Percentiles rank a stretch among this genome's conserved stretches.
These are phyloP conservation scores for Pteropus rufus DNA, from an alignment of 2,797 vertebrate genomes.

Conservation along the genomic window DNA sequence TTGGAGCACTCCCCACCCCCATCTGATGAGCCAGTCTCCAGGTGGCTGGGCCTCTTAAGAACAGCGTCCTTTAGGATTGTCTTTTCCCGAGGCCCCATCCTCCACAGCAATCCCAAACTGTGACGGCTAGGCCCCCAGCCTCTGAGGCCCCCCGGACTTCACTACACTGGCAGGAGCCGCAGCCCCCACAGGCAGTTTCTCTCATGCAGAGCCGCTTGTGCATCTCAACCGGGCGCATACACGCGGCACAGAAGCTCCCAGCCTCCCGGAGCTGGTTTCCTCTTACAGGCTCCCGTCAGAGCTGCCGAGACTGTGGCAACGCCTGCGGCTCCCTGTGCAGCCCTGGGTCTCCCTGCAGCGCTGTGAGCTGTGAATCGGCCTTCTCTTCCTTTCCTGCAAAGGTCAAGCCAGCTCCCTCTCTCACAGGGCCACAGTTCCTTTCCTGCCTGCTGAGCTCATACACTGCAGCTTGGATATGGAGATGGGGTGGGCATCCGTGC, in stretches of 20 bases:
- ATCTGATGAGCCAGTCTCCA: not conserved
- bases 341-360: conserved; percentile 56
- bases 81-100: conserved; percentile 49
- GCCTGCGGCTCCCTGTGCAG: conserved; percentile 62
- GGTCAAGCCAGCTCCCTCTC: conserved; percentile 64
- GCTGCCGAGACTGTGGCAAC: not conserved
- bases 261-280: conserved; percentile 74
- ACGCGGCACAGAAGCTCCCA: not conserved
- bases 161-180: not conserved
- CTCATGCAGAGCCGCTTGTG: not conserved
- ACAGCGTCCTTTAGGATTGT: conserved; percentile 10
- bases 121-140: not conserved
- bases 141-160: not conserved
- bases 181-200: not conserved
- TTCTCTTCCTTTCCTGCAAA: conserved; percentile 64
- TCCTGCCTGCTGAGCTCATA: not conserved
- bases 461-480: not conserved
- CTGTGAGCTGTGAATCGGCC: conserved; percentile 72
- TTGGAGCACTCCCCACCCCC: not conserved
- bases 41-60: conserved; percentile 48
- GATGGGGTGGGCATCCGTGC: not conserved
- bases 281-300: conserved; percentile 71
- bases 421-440: conserved; percentile 26
- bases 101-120: not conserved
- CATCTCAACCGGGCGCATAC: not conserved